These are phyloP conservation scores for Carassius gibelio DNA, from an alignment of 2,113 vertebrate species.

Conservation along the genomic window DNA sequence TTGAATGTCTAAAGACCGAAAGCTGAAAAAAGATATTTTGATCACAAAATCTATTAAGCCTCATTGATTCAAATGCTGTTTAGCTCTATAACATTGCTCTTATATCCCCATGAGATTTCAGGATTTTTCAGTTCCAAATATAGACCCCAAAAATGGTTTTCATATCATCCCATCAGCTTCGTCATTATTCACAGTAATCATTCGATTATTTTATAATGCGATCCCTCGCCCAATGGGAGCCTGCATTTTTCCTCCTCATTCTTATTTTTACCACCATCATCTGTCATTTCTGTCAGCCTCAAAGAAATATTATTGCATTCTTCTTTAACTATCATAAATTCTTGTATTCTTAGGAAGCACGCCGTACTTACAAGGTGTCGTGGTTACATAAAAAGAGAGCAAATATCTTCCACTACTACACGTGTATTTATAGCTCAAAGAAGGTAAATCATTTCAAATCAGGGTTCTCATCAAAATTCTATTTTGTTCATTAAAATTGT, in stretches of 20 bases:
- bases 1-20: not conserved
- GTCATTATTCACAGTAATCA: slow-evolving; percentile 53
- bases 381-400: not conserved
- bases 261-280: slow-evolving; percentile 40
- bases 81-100: not conserved
- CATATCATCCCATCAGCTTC: slow-evolving; percentile 47
- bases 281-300: slow-evolving; percentile 39
- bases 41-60: not conserved
- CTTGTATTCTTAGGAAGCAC: not conserved
- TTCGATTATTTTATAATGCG: slow-evolving; percentile 45
- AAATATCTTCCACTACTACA: not conserved
- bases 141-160: slow-evolving; percentile 41
- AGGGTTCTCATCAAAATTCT: no score
- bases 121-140: not conserved
- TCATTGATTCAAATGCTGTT: not conserved
- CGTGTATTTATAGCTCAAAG: no score
- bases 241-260: slow-evolving; percentile 30
- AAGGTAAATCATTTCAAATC: no score
- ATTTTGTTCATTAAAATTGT: no score
- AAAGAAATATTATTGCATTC: slow-evolving; percentile 43
- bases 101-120: not conserved
- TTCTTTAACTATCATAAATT: slow-evolving; percentile 10
- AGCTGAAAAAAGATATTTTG: not conserved
- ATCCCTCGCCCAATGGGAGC: slow-evolving; percentile 34
- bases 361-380: slow-evolving; percentile 14